Base-by-base conservation (phyloP, 2,113 vertebrate genomes). In the Diphyllodes magnificus region DNA sequence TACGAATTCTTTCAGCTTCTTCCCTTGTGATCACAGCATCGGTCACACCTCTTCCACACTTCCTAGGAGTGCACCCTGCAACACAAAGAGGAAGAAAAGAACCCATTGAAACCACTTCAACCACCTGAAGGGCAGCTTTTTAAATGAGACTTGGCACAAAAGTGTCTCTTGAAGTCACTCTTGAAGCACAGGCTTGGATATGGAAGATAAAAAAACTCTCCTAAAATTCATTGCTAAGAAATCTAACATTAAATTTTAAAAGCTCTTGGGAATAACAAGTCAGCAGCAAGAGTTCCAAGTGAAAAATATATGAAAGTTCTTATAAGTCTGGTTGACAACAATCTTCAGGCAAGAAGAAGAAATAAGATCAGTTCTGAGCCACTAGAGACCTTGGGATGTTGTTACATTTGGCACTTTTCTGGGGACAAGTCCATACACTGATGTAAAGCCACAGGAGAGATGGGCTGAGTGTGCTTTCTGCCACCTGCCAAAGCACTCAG, bases 1-100 rank as follows among this genome's bases (percentile, higher is more conserved):
- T 98, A 40, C 99, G 98, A 63, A 97, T 93, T 66, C 86, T 97
- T 88, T 92, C 96, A 37, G 98, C 98, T 78, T 99, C 99, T 50
- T 99, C 98, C 82, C 96, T 98, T 24, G 97, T 98, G 96, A 99
- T 98, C 13, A 99, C 96, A 3, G 68, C 42, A 73, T 99, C 99
- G 0, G 96, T 98, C 91, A 99, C 95, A 1, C 98, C 99, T 69
- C 99, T 98, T 76, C 99, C 99, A 89, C 99, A 99, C 93, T 95
- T 99, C 72, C 98, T 97, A 64, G 99, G 99, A n/a, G 99, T 99
- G 95, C 99, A 99, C 51, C 98, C 99, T 99, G 93, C 37, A 87
- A 84, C 70, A 93, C 19, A 88, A 70, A 51, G 23, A 59, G 10
- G 19, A 23, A 17, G 44, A 33, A 79, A 56, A 61, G 11, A 47